Evolutionary conservation across 2,113 vertebrate genomes (phyloP).

Genomic region (Nicator chloris): DNA sequence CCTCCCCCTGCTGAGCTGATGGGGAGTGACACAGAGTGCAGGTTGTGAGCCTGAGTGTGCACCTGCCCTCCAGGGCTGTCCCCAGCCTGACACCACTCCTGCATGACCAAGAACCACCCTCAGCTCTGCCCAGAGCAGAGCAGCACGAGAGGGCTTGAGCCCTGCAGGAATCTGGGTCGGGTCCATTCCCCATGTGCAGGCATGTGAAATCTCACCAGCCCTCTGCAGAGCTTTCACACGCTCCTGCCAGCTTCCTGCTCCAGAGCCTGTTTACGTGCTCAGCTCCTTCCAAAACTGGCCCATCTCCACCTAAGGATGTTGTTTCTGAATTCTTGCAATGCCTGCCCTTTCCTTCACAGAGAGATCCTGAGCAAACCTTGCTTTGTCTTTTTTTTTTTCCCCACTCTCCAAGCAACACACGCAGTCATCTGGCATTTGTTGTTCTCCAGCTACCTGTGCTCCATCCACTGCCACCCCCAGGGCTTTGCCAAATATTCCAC

Average conservation of each 20-base stretch:
- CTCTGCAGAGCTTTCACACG: neutral
- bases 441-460: neutral
- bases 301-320: conserved; percentile 19
- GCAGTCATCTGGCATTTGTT: neutral
- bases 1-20: neutral
- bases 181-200: neutral
- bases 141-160: neutral
- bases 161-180: neutral
- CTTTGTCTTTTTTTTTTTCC: too few species aligned
- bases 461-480: accelerated
- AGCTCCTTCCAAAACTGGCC: conserved; percentile 13
- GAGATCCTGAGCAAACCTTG: neutral
- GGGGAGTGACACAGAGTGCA: neutral
- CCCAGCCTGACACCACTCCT: neutral
- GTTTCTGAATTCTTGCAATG: conserved; percentile 40
- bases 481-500: neutral
- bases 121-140: neutral
- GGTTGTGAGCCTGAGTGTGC: neutral
- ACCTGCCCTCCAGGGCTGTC: neutral
- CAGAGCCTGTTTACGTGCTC: neutral
- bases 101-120: accelerated
- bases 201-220: neutral
- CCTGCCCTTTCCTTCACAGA: conserved; percentile 16
- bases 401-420: neutral
- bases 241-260: conserved; percentile 8